These are phyloP conservation scores for Deladenus siricidicola DNA, from an alignment of 2,888 invertebrate species.

Conservation along the genomic window DNA sequence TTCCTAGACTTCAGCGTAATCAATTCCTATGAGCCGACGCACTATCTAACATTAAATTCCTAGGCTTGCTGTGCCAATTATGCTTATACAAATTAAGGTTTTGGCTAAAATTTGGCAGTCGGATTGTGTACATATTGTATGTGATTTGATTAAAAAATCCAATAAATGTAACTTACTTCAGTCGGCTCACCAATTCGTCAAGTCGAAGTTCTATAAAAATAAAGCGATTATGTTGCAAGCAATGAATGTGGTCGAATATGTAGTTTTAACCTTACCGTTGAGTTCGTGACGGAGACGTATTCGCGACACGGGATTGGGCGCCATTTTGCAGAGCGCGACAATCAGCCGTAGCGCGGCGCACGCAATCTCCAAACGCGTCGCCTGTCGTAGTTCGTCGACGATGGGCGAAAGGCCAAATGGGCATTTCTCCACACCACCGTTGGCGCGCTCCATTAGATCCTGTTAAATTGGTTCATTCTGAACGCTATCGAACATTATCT, in stretches of 20 bases:
- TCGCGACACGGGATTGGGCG: slow-evolving; percentile 19
- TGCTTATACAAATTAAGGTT: too few species aligned
- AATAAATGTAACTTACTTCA: slow-evolving; percentile 2
- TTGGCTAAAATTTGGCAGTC: too few species aligned
- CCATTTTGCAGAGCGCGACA: slow-evolving; percentile 18
- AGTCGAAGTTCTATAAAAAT: not conserved
- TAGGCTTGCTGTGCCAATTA: too few species aligned
- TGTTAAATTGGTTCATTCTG: too few species aligned
- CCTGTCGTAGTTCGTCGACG: slow-evolving; percentile 23
- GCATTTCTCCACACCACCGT: not conserved
- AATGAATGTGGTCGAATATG: not conserved
- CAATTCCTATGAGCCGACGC: too few species aligned
- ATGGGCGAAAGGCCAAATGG: slow-evolving; percentile 15
- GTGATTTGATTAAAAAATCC: too few species aligned
- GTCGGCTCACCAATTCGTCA: not conserved
- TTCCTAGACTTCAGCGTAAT: too few species aligned
- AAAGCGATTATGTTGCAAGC: too few species aligned
- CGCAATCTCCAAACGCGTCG: slow-evolving; percentile 12
- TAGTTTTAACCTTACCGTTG: slow-evolving; percentile 11
- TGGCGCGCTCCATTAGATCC: slow-evolving; percentile 3
- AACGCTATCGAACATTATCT: too few species aligned
- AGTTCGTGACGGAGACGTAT: slow-evolving; percentile 21
- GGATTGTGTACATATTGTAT: too few species aligned
- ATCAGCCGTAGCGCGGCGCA: slow-evolving; percentile 14
- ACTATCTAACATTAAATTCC: too few species aligned